Evolutionary conservation across 2,797 vertebrate genomes (phyloP).

Genomic region (Spinus olivaceus): DNA sequence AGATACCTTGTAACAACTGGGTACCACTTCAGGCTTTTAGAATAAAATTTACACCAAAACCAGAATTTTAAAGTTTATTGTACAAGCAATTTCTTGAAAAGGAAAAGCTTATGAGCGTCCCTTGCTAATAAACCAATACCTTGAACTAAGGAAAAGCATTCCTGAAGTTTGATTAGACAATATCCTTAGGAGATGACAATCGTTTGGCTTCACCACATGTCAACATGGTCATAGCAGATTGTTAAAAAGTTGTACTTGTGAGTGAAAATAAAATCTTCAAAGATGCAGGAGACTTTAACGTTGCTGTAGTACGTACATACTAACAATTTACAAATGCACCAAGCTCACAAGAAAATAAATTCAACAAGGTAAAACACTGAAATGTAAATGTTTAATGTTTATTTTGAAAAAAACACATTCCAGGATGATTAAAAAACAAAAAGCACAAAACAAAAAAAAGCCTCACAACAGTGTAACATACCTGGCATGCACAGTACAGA

Average conservation of each 20-base stretch:
- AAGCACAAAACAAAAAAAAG: background rate
- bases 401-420: background rate
- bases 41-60: background rate
- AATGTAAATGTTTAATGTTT: background rate
- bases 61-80: background rate
- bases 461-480: background rate
- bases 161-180: background rate
- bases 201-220: background rate
- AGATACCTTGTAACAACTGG: accelerated
- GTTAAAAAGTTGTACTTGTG: background rate
- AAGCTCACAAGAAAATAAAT: background rate
- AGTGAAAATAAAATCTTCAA: background rate
- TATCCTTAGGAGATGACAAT: background rate
- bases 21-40: background rate
- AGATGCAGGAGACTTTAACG: background rate
- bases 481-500: background rate
- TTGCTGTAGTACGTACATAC: background rate
- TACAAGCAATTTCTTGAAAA: background rate
- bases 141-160: background rate
- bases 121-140: background rate
- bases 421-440: background rate
- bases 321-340: background rate
- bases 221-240: background rate
- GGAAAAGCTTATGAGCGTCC: background rate
- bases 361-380: background rate